Conservation (phyloP, 2,888 invertebrate species). For the Stramonita haemastoma region DNA sequence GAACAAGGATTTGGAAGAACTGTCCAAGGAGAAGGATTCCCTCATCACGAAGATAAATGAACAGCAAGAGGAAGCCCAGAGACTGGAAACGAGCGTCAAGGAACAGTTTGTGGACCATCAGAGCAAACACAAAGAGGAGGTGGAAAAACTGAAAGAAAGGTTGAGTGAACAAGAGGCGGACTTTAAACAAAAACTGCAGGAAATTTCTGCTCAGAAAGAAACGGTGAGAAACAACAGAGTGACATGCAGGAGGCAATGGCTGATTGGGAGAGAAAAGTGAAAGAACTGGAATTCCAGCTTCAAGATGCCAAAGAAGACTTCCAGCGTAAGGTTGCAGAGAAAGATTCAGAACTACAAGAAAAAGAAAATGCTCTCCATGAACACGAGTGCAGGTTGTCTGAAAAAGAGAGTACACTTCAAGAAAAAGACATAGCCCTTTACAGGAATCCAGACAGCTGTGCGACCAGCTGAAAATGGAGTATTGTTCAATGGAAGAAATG, state of each 20-base stretch:
- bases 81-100: conserved; percentile 59
- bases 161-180: conserved; percentile 21
- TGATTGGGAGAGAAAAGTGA: conserved; percentile 44
- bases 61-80: conserved; percentile 51
- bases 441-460: conserved; percentile 40
- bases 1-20: conserved; percentile 46
- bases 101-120: conserved; percentile 68
- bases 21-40: conserved; percentile 46
- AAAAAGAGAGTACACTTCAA: conserved; percentile 33
- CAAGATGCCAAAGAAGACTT: not conserved
- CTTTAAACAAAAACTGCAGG: conserved; percentile 61
- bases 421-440: conserved; percentile 43
- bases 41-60: conserved; percentile 52
- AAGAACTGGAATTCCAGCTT: not conserved
- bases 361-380: conserved; percentile 48
- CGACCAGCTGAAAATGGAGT: conserved; percentile 44
- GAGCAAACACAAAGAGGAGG: conserved; percentile 65
- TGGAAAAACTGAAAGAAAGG: conserved; percentile 64
- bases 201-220: conserved; percentile 66
- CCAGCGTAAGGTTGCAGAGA: not conserved
- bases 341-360: conserved; percentile 39
- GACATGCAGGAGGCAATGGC: conserved; percentile 30
- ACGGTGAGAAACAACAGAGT: conserved; percentile 52
- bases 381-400: conserved; percentile 15
- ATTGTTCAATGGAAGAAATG: conserved; percentile 65